Base-by-base conservation (phyloP, 2,797 vertebrate genomes). In the Lates japonicus region DNA sequence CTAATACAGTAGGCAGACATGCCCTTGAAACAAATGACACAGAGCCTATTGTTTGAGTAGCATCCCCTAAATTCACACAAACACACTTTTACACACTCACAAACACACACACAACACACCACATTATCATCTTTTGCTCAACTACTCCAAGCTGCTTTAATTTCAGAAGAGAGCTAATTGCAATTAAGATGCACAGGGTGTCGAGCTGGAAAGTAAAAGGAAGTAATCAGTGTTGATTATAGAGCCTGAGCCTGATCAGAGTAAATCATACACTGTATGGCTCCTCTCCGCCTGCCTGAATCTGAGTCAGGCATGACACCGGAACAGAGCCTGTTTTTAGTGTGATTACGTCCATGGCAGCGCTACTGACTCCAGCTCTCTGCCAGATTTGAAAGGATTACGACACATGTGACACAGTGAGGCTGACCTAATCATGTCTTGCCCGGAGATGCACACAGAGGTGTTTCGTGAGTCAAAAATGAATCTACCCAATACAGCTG, bases 181-280 rank as follows among this genome's bases (percentile, higher is more conserved):
- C 86, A 92, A 92, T 93, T 91, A 92, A 74, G 82, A 87, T 84
- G 82, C 88, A 83, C 9, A 57, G 59, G 84, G 76, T 57, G 86
- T 87, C 63, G 76, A 85, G 83, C 82, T 78, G 84, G 46, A 60
- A 85, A 85, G 84, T 82, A 83, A 90, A 90, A 82, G 74, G 86
- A 90, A 91, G 87, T 77, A 94, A 93, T 94, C 91, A 92, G 91
- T 31, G 78, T 59, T 94, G 93, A 94, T 94, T 92, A 92, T 77
- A 77, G 88, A 89, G 86, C 78, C 85, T 37, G 83, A 77, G 87
- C 54, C 73, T 86, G 91, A 93, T 93, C 88, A 85, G 62, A 85
- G 87, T 49, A 82, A 93, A 92, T 92, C 89, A 86, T 35, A 80
- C 29, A 54, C 63, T 82, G 78, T 69, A 66, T 29, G 12, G 55